These are phyloP conservation scores for Nyctereutes procyonoides DNA, from an alignment of 2,113 vertebrate species.

Conservation along the genomic window DNA sequence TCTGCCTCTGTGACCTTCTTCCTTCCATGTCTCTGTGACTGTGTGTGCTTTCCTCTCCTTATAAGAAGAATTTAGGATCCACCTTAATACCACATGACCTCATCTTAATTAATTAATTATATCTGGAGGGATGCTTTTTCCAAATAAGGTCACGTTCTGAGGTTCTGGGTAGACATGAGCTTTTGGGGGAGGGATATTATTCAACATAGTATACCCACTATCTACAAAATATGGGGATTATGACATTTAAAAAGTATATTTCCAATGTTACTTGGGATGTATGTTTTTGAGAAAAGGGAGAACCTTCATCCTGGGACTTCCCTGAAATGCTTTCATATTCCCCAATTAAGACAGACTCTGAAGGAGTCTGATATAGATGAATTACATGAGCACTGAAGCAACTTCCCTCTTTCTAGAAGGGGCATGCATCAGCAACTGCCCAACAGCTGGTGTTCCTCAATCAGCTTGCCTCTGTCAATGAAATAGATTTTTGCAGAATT, in stretches of 20 bases:
- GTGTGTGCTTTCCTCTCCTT: neutral
- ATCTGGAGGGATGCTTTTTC: neutral
- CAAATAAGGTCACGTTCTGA: neutral
- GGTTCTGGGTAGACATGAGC: neutral
- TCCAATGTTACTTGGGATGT: neutral
- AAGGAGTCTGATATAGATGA: neutral
- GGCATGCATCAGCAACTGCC: neutral
- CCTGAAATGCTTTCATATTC: neutral
- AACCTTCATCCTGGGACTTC: neutral
- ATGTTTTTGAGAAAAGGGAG: neutral
- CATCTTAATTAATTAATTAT: neutral
- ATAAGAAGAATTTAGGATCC: neutral
- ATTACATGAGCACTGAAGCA: accelerated
- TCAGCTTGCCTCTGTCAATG: neutral
- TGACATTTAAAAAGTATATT: neutral
- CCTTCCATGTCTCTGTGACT: neutral
- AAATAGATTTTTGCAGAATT: neutral
- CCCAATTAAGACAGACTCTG: neutral
- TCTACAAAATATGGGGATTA: neutral
- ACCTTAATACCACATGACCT: neutral
- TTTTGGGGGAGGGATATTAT: too few species aligned
- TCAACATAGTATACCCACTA: neutral
- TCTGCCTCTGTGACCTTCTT: neutral
- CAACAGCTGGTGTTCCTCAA: neutral
- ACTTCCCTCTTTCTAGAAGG: neutral